Conservation (phyloP, 2,113 vertebrate species). For the Brienomyrus brachyistius region DNA sequence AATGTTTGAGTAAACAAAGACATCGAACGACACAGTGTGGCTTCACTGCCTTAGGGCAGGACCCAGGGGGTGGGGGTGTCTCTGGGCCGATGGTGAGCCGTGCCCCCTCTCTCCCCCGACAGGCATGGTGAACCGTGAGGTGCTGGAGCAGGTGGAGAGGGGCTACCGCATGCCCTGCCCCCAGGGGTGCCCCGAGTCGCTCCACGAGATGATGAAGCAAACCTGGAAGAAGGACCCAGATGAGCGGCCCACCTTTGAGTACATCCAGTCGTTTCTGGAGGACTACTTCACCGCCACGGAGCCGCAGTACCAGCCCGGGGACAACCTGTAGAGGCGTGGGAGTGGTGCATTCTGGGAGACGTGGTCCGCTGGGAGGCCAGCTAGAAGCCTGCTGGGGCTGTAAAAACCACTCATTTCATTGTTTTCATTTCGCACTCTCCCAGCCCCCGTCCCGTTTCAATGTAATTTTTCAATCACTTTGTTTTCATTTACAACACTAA, state of each 20-base stretch:
- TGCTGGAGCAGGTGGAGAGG: slow-evolving; percentile 88
- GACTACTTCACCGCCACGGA: slow-evolving; percentile 96
- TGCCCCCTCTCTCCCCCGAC: background rate
- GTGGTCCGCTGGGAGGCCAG: slow-evolving; percentile 61
- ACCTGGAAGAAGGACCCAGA: slow-evolving; percentile 96
- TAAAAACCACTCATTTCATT: slow-evolving; percentile 55
- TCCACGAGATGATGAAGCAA: slow-evolving; percentile 89
- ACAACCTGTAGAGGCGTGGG: slow-evolving; percentile 76
- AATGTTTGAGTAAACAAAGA: background rate
- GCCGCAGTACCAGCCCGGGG: slow-evolving; percentile 93
- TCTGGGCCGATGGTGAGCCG: slow-evolving; percentile 55
- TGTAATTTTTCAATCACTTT: background rate
- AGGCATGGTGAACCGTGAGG: slow-evolving; percentile 96
- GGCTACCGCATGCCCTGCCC: slow-evolving; percentile 93
- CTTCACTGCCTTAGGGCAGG: background rate
- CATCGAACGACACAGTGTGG: background rate
- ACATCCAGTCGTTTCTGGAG: slow-evolving; percentile 93
- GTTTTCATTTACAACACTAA: slow-evolving; percentile 26
- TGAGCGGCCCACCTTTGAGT: slow-evolving; percentile 93
- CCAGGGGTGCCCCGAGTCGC: slow-evolving; percentile 87
- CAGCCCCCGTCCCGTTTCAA: slow-evolving; percentile 6
- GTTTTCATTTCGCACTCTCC: background rate
- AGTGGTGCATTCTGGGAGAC: slow-evolving; percentile 43
- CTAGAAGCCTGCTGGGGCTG: slow-evolving; percentile 67
- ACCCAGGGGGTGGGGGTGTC: background rate